Evolutionary conservation across 2,113 vertebrate genomes (phyloP), one percentile per base, ranked within the genome.

Genomic region (Pelvicachromis taeniatus): DNA sequence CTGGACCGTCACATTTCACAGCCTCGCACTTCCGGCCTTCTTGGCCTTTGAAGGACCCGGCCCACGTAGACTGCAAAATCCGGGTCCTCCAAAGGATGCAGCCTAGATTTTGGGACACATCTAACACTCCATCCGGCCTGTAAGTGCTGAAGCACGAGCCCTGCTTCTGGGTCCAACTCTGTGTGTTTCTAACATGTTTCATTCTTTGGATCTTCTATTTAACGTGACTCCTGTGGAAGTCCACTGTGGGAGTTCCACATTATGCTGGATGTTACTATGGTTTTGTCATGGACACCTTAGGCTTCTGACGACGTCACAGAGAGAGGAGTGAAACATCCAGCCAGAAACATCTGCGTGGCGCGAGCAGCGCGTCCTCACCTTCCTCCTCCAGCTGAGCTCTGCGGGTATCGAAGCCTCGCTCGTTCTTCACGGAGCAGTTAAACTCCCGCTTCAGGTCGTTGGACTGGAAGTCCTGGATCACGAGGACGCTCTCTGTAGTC

Each of bases 341-440:
- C n/a, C n/a, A n/a, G 59, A 63, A 63, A 1, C 19, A 13, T 2
- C 33, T 6, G 0, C 33, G 21, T 6, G 33, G 4, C 17, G 33
- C 7, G 59, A 35, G 8, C 35, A 35, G 35, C 2, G 1, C 61
- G 21, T 50, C 5, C 88, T 86, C 70, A 94, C 94, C 91, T 9
- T 94, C 94, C 84, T 79, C 48, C 52, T 80, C 0, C 73, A 95
- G 92, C 17, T 42, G 58, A 16, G 54, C 90, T n/a, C 79, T 42
- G 23, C 81, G 79, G 9, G 88, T 92, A 5, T 53, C 10, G 2
- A 6, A 80, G n/a, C 93, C 93, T 4, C 1, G 1, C 1, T 2
- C 1, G 78, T 95, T 95, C 70, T 2, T 84, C 77, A 89, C 90
- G 0, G 91, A 93, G 81, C 94, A 95, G 85, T 87, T 88, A 6